Base-by-base conservation (phyloP, 2,888 invertebrate species). In the Tanytarsus gracilentus region DNA sequence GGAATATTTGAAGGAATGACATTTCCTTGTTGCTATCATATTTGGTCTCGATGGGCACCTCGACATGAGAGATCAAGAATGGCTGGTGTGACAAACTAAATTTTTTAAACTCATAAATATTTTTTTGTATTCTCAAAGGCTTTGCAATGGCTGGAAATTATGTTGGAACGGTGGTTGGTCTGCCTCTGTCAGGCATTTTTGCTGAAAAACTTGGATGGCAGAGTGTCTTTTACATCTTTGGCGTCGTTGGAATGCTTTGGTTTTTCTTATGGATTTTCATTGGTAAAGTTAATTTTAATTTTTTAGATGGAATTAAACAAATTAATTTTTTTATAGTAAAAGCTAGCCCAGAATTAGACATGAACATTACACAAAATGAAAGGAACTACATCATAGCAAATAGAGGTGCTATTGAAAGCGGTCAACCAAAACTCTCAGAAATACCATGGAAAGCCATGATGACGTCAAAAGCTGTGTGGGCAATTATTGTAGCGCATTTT, bases 91-190 rank as follows among this genome's bases (percentile, higher is more conserved):
- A 7, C 18, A 9, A 33, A 33, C n/a, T 3, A 4, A 4, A 33
- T 40, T 14, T 3, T 40, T 16, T 2, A 40, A 18, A 18, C 8
- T 40, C 14, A 36, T 16, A 39, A n/a, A 39, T 3, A 21, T 2
- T 44, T 5, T 2, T 8, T 18, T 44, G 18, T 44, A 44, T n/a
- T 3, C 83, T 84, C 1, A 69, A 82, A 39, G 87, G 89, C 0
- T 79, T 91, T 64, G 88, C 88, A 0, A 90, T 89, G 75, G 88
- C 89, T 50, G 91, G 91, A 30, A 86, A 86, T 69, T 89, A 89
- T 72, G 84, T 86, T 0, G 91, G 91, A 21, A 91, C 90, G 0
- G 90, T 91, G 0, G 78, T 91, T 7, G 82, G 90, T 0, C 85
- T 91, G 83, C 88, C 88, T 0, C 70, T 86, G 0, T 85, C 86